These are phyloP conservation scores for Trachelus iudaicus DNA, from an alignment of 2,888 invertebrate genomes.

Conservation along the genomic window DNA sequence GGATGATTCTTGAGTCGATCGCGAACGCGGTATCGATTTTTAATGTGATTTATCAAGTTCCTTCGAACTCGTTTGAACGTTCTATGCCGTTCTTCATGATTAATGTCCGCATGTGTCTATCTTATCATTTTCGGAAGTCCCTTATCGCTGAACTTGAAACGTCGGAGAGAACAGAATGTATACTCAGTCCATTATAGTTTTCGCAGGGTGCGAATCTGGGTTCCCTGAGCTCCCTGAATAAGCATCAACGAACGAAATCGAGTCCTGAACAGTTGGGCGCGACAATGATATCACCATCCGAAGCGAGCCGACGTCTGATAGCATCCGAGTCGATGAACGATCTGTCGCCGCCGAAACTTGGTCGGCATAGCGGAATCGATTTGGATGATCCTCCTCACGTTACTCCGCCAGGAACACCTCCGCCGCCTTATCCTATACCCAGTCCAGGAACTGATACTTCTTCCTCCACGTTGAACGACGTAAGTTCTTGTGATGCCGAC, in stretches of 20 bases:
- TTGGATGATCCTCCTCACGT: constrained; percentile 64
- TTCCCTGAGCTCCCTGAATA: constrained; percentile 57
- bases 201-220: constrained; percentile 58
- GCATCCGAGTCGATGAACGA: constrained; percentile 74
- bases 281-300: constrained; percentile 59
- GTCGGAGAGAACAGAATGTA: neutral
- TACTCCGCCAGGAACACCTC: constrained; percentile 90
- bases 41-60: neutral
- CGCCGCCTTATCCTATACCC: constrained; percentile 80
- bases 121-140: neutral
- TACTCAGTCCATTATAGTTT: constrained; percentile 36
- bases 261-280: constrained; percentile 71
- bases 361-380: constrained; percentile 55
- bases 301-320: constrained; percentile 67
- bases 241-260: constrained; percentile 75
- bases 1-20: neutral
- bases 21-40: neutral
- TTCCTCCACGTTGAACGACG: constrained; percentile 52
- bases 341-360: constrained; percentile 62
- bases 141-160: neutral
- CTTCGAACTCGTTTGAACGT: neutral
- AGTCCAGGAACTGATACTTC: constrained; percentile 50
- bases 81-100: no score
- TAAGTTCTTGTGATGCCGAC: constrained; percentile 26
- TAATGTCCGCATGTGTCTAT: neutral